phyloP scores from a whole-genome alignment of 2,888 invertebrate genomes.

The Microctonus aethiopoides region DNA sequence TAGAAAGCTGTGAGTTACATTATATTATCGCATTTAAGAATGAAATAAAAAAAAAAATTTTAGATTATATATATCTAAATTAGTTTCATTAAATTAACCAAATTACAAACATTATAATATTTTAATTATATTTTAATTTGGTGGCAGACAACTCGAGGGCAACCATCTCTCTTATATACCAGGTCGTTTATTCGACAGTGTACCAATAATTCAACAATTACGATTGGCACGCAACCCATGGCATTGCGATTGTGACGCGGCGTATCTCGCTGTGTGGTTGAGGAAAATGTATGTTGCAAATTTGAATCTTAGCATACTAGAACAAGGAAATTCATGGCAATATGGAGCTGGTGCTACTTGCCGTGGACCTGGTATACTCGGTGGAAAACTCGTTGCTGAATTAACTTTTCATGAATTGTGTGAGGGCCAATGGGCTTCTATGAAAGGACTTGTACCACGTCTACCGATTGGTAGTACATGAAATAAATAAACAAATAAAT shows the following conservation, averaged over 20 bases:
- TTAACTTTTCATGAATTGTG: constrained; percentile 80
- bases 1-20: constrained; percentile 74
- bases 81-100: not conserved
- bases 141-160: constrained; percentile 78
- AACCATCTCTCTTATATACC: constrained; percentile 79
- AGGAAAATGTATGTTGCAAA: constrained; percentile 49
- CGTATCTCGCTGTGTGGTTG: constrained; percentile 77
- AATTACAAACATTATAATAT: not conserved
- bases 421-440: constrained; percentile 83
- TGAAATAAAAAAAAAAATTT: not conserved
- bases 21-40: not conserved
- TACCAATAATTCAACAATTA: constrained; percentile 74
- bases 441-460: constrained; percentile 77
- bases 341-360: constrained; percentile 68
- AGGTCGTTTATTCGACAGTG: constrained; percentile 74
- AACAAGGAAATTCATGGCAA: constrained; percentile 53
- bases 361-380: constrained; percentile 78
- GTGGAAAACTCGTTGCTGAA: constrained; percentile 76
- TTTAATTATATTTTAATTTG: not conserved
- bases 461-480: constrained; percentile 68
- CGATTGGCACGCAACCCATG: constrained; percentile 82
- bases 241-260: constrained; percentile 83
- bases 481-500: not conserved
- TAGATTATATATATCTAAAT: not conserved
- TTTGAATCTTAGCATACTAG: constrained; percentile 31